Base-by-base conservation (phyloP, 2,888 invertebrate species). In the Ptychoptera contaminata region DNA sequence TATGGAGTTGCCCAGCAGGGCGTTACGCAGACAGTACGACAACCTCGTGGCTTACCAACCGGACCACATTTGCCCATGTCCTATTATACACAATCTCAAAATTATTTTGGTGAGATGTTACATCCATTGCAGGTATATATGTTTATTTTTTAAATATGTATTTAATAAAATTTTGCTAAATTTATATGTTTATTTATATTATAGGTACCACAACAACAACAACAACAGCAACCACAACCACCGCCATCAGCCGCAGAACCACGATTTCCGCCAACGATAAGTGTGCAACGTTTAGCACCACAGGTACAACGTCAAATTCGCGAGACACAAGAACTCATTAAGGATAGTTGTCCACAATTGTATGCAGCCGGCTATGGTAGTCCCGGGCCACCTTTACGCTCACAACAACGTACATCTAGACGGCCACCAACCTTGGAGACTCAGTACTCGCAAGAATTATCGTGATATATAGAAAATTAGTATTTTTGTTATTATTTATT, bases 371-470 rank as follows among this genome's bases (percentile, higher is more conserved):
- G 62, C 46, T 65, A 64, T 54, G 64, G 66, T 51, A 65, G 63
- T 53, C 63, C 64, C 46, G 64, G 63, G 55, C 65, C 65, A 55
- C 63, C 63, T 53, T 56, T 63, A 53, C 60, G 65, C 49, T 61
- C 60, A 51, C 65, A 63, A 53, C 58, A 59, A 55, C 55, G 61
- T 50, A 54, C 61, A 56, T 56, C 57, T 56, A 60, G 65, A 59
- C 61, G 63, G 57, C 63, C 65, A 61, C 63, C 65, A 61, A 63
- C 63, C 63, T 60, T 66, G 63, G 65, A 66, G 62, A 63, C 65
- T 47, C 64, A 65, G 59, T 66, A 65, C 62, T 65, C 65, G 51
- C 65, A 64, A 62, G 65, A 66, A 61, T 61, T 65, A 58, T 66
- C 65, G 66, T 66, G 65, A 66, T 66, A 66, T 64, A 61, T 65